Conservation (phyloP, 2,113 vertebrate species). For the Pedetes capensis region DNA sequence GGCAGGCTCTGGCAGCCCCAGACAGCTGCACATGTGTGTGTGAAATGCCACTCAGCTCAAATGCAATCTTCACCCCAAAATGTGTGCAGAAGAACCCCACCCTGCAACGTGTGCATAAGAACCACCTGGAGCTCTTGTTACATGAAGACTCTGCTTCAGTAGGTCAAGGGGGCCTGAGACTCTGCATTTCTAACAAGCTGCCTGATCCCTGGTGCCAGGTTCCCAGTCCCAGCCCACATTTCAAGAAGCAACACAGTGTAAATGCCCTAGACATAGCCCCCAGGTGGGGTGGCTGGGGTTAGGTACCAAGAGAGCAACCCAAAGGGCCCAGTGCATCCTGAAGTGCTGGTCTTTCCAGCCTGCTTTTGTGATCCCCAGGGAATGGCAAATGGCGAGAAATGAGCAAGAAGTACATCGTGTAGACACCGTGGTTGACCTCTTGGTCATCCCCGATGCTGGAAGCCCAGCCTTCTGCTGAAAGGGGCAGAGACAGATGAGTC, state of each 20-base stretch:
- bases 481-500: not conserved
- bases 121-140: no score
- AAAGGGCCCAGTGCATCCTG: not conserved
- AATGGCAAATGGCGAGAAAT: not conserved
- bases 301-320: not conserved
- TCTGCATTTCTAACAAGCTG: not conserved
- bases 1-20: not conserved
- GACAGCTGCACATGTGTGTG: not conserved
- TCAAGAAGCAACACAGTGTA: not conserved
- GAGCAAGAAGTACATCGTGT: no score
- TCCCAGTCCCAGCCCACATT: not conserved
- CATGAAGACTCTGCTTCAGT: not conserved
- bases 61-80: not conserved
- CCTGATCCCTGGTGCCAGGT: not conserved
- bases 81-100: not conserved
- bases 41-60: not conserved
- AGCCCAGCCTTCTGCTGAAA: not conserved
- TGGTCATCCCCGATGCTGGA: not conserved
- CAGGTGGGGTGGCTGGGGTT: rapidly evolving
- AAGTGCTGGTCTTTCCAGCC: not conserved
- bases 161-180: not conserved
- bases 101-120: not conserved
- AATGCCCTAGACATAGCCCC: not conserved
- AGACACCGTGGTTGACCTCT: not conserved
- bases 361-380: not conserved